Percentiles rank a stretch among this genome's conserved stretches.
These are phyloP conservation scores for Cyclophora albipunctata DNA, from an alignment of 2,888 invertebrate genomes.

Conservation along the genomic window DNA sequence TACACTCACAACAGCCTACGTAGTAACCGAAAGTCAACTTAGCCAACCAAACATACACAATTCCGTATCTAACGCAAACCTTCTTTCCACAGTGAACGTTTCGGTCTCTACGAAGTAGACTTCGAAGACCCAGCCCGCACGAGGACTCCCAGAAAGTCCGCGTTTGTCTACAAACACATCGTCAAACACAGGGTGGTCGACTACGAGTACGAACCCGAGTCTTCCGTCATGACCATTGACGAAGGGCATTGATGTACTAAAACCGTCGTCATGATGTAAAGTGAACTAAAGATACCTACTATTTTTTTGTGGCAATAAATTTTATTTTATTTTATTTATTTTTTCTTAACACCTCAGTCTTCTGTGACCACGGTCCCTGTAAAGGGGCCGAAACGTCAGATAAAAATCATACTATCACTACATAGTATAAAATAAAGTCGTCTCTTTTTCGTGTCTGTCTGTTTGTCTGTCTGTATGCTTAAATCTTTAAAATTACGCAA, in stretches of 20 bases:
- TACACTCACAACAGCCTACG: not conserved
- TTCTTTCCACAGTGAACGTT: conserved; percentile 68
- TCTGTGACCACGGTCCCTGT: too few species aligned
- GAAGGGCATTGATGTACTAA: conserved; percentile 25
- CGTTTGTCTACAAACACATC: conserved; percentile 70
- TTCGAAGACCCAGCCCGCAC: conserved; percentile 75
- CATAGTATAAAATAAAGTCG: too few species aligned
- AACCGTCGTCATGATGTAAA: too few species aligned
- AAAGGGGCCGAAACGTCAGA: too few species aligned
- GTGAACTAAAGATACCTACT: too few species aligned
- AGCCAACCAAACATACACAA: not conserved
- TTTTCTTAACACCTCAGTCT: too few species aligned
- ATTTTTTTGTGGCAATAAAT: too few species aligned
- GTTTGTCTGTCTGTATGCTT: too few species aligned
- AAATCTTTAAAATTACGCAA: too few species aligned
- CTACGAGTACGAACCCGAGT: conserved; percentile 40
- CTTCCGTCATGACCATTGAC: conserved; percentile 45
- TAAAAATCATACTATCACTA: too few species aligned
- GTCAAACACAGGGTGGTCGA: conserved; percentile 59
- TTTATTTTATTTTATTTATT: too few species aligned
- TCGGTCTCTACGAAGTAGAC: conserved; percentile 81
- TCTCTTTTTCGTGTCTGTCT: too few species aligned
- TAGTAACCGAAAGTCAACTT: not conserved
- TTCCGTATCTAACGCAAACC: not conserved
- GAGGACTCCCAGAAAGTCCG: conserved; percentile 79